Base-by-base conservation (phyloP, 2,797 vertebrate species). In the Brachymystax lenok region DNA sequence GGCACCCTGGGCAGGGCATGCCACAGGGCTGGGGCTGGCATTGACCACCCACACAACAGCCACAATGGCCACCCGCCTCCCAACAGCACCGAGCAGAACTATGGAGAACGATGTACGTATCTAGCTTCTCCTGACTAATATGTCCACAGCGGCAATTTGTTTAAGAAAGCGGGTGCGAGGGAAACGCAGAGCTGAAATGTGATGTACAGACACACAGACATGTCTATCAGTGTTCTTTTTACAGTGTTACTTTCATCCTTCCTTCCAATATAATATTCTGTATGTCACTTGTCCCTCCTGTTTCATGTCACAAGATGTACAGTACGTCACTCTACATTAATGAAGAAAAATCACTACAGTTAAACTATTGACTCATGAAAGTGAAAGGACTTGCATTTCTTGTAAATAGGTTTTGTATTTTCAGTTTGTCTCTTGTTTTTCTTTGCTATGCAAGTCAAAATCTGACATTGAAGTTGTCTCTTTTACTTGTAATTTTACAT, bases 391-490 rank as follows among this genome's bases (percentile, higher is more conserved):
- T 97, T 95, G 95, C 90, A 91, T 94, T 88, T 95, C 95, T 93
- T 99, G 97, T 99, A 99, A 94, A 97, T 98, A 98, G 93, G 93
- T 96, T 96, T 95, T 91, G 52, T 94, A 93, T 90, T 84, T 93
- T 95, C 10, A 24, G 94, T 92, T 93, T 96, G 95, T 67, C 67
- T 79, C 66, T 30, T 50, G 80, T 96, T 95, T 96, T 97, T 96
- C 95, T 96, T 99, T 96, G 96, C 97, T 98, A 98, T 98, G 97
- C 97, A 99, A 99, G 93, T 93, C 95, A 94, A 96, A 90, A 94
- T 95, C 91, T 89, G 91, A 92, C 93, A 95, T 95, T 92, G 90
- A 91, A 93, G 92, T 95, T 93, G 94, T 95, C 93, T 95, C 93
- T 96, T 94, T 95, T 90, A 93, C 90, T 94, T 94, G 95, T 97